A percentile compares a stretch with the other conserved stretches of the same genome.
Evolutionary conservation across 2,888 invertebrate species (phyloP).

Genomic region (Dicranocentrus wangi): DNA sequence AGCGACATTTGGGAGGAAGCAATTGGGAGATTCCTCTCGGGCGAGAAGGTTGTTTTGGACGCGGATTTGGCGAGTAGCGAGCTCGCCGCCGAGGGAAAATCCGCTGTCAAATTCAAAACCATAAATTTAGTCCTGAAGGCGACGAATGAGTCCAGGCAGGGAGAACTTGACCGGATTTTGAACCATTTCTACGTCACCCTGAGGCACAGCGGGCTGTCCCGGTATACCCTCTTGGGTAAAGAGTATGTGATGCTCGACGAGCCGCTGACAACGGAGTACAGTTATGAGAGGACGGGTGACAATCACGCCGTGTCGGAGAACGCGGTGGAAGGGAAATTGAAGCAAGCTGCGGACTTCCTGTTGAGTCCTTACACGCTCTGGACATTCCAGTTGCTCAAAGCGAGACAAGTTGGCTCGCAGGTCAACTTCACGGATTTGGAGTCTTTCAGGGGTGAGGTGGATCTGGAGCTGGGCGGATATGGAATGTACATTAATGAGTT

Average conservation of each 20-base stretch:
- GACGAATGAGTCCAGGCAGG: not conserved
- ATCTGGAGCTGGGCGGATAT: constrained; percentile 34
- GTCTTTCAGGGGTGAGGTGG: constrained; percentile 6
- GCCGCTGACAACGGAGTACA: constrained; percentile 10
- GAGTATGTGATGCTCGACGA: constrained; percentile 10
- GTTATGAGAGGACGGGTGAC: constrained; percentile 49
- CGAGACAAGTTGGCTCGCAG: not conserved
- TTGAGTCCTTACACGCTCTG: constrained; percentile 58
- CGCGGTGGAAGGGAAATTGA: no score
- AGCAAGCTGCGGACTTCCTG: constrained; percentile 48
- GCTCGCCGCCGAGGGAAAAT: not conserved
- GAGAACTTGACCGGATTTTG: constrained; percentile 30
- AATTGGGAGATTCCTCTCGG: constrained; percentile 26
- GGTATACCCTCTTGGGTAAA: constrained; percentile 17
- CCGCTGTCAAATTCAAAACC: constrained; percentile 47
- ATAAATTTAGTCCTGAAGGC: constrained; percentile 28
- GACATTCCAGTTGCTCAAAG: constrained; percentile 38
- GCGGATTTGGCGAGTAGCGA: constrained; percentile 5
- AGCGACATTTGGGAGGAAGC: not conserved
- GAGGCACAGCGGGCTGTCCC: constrained; percentile 48
- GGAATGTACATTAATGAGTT: constrained; percentile 24
- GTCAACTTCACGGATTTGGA: not conserved
- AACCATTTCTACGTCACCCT: constrained; percentile 27
- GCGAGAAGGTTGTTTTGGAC: constrained; percentile 2
- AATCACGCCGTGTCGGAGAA: no score